A percentile compares a stretch with the other conserved stretches of the same genome.
Conservation (phyloP, 2,888 invertebrate genomes). For the Adelognathus sp. region DNA sequence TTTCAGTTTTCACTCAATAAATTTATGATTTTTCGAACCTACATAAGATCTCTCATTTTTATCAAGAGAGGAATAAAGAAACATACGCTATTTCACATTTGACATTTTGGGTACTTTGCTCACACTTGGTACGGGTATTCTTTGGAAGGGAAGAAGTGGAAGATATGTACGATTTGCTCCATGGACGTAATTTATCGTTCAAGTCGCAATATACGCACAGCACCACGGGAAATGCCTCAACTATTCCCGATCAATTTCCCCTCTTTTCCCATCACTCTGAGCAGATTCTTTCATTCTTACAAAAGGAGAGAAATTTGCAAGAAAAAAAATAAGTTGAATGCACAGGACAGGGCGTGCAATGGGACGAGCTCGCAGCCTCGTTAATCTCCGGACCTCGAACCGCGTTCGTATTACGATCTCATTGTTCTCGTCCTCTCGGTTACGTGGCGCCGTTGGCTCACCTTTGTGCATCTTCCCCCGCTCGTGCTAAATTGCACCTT, state of each 20-base stretch:
- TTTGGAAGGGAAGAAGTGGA: too few species aligned
- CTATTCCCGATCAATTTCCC: not conserved
- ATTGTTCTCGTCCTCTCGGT: constrained; percentile 56
- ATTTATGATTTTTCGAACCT: too few species aligned
- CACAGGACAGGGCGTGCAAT: constrained; percentile 44
- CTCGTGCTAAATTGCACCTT: constrained; percentile 59
- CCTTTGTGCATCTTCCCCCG: constrained; percentile 56
- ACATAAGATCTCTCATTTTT: too few species aligned
- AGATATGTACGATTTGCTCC: too few species aligned
- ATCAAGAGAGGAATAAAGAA: too few species aligned
- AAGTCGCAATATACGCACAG: not conserved
- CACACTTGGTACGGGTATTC: too few species aligned
- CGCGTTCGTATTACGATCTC: constrained; percentile 58
- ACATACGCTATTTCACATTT: too few species aligned
- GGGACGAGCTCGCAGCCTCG: constrained; percentile 54
- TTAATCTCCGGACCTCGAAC: constrained; percentile 56
- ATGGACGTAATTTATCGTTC: constrained; percentile 14
- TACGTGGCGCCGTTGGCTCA: constrained; percentile 39
- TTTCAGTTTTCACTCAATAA: too few species aligned
- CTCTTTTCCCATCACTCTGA: not conserved
- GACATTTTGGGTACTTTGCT: too few species aligned
- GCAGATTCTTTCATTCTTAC: not conserved
- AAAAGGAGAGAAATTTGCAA: not conserved
- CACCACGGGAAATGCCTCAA: constrained; percentile 4
- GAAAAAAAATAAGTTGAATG: constrained; percentile 1